These are phyloP conservation scores for Brotogeris chrysoptera DNA, from an alignment of 2,797 vertebrate genomes.

Conservation along the genomic window DNA sequence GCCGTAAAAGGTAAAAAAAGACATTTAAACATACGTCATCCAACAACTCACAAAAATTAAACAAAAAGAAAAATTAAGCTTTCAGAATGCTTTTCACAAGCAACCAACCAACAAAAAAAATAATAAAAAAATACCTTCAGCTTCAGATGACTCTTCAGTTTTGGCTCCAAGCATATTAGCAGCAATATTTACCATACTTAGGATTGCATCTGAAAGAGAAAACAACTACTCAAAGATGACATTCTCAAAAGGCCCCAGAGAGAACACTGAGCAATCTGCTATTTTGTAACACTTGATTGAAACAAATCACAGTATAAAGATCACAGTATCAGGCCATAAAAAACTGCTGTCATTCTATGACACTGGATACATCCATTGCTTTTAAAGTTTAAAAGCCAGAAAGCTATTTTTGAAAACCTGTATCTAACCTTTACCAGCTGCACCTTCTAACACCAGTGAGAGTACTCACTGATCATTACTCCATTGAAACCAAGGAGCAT, in stretches of 20 bases:
- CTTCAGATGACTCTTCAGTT: slow-evolving; percentile 79
- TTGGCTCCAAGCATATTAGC: slow-evolving; percentile 96
- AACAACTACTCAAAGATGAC: slow-evolving; percentile 7
- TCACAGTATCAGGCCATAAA: neutral
- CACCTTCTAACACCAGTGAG: neutral
- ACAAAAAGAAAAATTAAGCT: neutral
- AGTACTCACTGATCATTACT: neutral
- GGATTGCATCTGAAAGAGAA: slow-evolving; percentile 88
- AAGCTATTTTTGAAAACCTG: neutral
- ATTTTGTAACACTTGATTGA: neutral
- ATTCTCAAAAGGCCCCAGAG: neutral
- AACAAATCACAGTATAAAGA: neutral
- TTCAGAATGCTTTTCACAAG: neutral
- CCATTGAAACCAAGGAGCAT: neutral
- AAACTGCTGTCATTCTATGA: neutral
- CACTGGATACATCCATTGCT: neutral
- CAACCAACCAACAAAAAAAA: slow-evolving; percentile 60
- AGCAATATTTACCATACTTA: slow-evolving; percentile 98
- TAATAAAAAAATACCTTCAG: slow-evolving; percentile 78
- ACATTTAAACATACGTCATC: neutral
- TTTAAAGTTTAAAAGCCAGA: neutral
- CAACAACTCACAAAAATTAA: neutral
- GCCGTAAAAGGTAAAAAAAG: neutral
- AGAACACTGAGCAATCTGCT: neutral
- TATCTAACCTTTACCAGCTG: neutral